A percentile compares a stretch with the other conserved stretches of the same genome.
Conservation (phyloP, 2,888 invertebrate genomes). For the Dione vanillae region DNA sequence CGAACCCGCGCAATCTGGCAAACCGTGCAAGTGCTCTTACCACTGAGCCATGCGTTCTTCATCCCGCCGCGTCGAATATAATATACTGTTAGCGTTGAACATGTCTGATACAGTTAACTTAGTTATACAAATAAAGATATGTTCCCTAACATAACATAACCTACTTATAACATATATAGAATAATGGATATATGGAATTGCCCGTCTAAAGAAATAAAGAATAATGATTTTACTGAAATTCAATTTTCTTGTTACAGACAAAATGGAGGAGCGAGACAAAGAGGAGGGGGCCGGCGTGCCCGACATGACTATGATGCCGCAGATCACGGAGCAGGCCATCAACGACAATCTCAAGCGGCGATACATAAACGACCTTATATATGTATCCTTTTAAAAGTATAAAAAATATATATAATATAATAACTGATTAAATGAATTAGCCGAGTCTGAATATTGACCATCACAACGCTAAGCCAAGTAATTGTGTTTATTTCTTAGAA, state of each 20-base stretch:
- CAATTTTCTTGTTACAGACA: constrained; percentile 61
- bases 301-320: constrained; percentile 96
- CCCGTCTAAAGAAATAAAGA: not conserved
- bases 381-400: constrained; percentile 91
- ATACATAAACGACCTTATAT: constrained; percentile 92
- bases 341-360: constrained; percentile 93
- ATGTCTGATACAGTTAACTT: not conserved
- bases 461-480: too few relatives aligned
- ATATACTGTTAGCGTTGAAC: too few relatives aligned
- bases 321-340: constrained; percentile 94
- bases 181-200: not conserved
- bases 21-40: too few relatives aligned
- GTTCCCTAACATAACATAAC: not conserved
- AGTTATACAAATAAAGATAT: not conserved
- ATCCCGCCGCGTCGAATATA: too few relatives aligned
- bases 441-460: too few relatives aligned
- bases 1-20: too few relatives aligned
- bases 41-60: too few relatives aligned
- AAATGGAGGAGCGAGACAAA: constrained; percentile 76
- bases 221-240: not conserved
- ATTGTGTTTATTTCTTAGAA: too few relatives aligned
- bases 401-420: not conserved
- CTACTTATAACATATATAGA: not conserved
- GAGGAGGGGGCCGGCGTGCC: constrained; percentile 89
- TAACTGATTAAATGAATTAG: too few relatives aligned